Percentiles rank a stretch among this genome's conserved stretches.
Evolutionary conservation across 30 jellyfish, hydroid and myxozoan genomes (phyloP).

Genomic region (Cassiopea xamachana): DNA sequence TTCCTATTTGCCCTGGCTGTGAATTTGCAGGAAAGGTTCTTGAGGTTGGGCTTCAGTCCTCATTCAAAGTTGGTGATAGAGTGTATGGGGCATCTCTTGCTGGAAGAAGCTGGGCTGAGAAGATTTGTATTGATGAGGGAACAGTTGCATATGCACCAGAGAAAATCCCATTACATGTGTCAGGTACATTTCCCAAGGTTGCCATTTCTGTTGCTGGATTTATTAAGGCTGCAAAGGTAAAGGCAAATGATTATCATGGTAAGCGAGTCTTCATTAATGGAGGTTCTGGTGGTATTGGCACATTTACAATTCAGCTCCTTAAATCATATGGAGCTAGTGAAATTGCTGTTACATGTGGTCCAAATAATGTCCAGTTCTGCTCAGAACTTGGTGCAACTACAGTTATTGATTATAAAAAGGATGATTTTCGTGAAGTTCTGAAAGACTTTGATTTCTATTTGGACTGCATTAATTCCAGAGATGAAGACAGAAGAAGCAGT

Average conservation of each 20-base stretch:
- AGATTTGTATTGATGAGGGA: conserved; percentile 60
- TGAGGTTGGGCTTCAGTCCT: conserved; percentile 30
- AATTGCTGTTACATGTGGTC: conserved; percentile 62
- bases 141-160: conserved; percentile 57
- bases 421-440: conserved; percentile 32
- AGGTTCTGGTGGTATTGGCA: conserved; percentile 65
- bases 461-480: conserved; percentile 45
- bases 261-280: conserved; percentile 60
- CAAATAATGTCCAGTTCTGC: conserved; percentile 29
- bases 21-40: conserved; percentile 56
- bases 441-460: conserved; percentile 46
- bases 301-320: conserved; percentile 50
- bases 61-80: conserved; percentile 56
- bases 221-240: conserved; percentile 39
- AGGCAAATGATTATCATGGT: conserved; percentile 9
- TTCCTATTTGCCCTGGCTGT: conserved; percentile 70
- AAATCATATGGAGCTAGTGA: conserved; percentile 40
- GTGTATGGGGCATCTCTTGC: conserved; percentile 54
- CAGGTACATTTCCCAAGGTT: conserved; percentile 68
- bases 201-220: conserved; percentile 56
- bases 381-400: conserved; percentile 57
- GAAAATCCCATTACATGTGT: conserved; percentile 41
- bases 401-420: conserved; percentile 39
- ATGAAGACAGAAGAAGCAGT: conserved; percentile 41
- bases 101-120: conserved; percentile 70